A percentile compares a stretch with the other conserved stretches of the same genome.
These are phyloP conservation scores for Xanthia togata DNA, from an alignment of 2,888 invertebrate genomes.

Conservation along the genomic window DNA sequence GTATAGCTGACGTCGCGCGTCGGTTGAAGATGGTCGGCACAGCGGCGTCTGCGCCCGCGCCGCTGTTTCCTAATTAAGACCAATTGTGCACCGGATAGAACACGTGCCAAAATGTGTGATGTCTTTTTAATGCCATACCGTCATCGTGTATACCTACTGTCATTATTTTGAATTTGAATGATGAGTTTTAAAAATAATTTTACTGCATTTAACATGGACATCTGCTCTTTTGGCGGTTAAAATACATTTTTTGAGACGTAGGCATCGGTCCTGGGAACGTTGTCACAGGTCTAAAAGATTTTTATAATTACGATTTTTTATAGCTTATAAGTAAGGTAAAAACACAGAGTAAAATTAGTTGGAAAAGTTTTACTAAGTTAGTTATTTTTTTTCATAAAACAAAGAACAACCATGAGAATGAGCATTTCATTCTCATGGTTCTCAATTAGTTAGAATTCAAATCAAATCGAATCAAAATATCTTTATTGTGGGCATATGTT, in stretches of 20 bases:
- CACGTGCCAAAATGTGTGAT: constrained; percentile 89
- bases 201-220: background rate
- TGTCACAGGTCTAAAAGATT: too few relatives aligned
- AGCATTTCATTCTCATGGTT: too few relatives aligned
- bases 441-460: background rate
- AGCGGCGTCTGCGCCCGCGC: constrained; percentile 78
- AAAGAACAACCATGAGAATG: background rate
- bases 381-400: background rate
- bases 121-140: constrained; percentile 81
- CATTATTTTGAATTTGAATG: constrained; percentile 53
- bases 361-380: background rate
- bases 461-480: too few relatives aligned
- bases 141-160: constrained; percentile 74
- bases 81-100: constrained; percentile 89
- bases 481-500: too few relatives aligned
- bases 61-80: constrained; percentile 89
- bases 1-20: constrained; percentile 54
- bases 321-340: background rate
- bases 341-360: background rate
- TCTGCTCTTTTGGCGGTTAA: background rate
- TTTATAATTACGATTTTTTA: background rate
- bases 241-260: background rate
- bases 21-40: constrained; percentile 70
- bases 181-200: constrained; percentile 6
- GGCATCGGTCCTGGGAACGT: background rate